Base-by-base conservation (phyloP, 2,797 vertebrate genomes). In the Takifugu rubripes region DNA sequence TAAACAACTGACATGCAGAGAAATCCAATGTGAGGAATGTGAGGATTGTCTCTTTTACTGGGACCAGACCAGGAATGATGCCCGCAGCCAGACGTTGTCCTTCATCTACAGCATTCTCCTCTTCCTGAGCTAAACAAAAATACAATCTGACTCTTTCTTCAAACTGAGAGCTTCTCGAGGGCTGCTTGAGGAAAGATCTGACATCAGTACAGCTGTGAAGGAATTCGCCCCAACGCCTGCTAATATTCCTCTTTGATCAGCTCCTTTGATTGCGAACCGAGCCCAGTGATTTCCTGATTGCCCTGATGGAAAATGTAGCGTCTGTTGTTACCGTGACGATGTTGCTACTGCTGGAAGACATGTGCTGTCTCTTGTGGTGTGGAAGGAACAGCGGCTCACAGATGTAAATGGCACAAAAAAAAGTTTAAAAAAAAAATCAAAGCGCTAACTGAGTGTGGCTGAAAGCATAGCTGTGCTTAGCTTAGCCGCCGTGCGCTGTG, bases 1-100 rank as follows among this genome's bases (percentile, higher is more conserved):
- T 65, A 70, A 73, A 64, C 60, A 70, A 62, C 29, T 53, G 47
- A 62, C 50, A 50, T 24, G 5, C 51, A 48, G 25, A 3, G 11
- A 54, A 59, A 68, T 54, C 52, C 24, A 21, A 25, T 24, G 16
- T 21, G 16, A 55, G 45, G 31, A 47, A 2, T 10, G 24, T 44
- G 43, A 21, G 21, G 44, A 26, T 26, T 26, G 5, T 43, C 11
- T 56, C 12, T 40, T 4, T 40, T 12, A 40, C 36, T 40, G 36
- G 12, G 12, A 40, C 12, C 12, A 5, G 11, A 5, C 12, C 36
- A 40, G 12, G 36, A 40, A 14, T 14, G 36, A 40, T 14, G 36
- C 36, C 36, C 12, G 3, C 8, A 40, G 14, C 12, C 4, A 40
- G 36, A 14, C 12, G 31, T 14, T 40, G 4, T 40, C 36, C 36